Evolutionary conservation across 92 coral and sea anemone species (phyloP).

Genomic region (Parazoanthus swiftii): DNA sequence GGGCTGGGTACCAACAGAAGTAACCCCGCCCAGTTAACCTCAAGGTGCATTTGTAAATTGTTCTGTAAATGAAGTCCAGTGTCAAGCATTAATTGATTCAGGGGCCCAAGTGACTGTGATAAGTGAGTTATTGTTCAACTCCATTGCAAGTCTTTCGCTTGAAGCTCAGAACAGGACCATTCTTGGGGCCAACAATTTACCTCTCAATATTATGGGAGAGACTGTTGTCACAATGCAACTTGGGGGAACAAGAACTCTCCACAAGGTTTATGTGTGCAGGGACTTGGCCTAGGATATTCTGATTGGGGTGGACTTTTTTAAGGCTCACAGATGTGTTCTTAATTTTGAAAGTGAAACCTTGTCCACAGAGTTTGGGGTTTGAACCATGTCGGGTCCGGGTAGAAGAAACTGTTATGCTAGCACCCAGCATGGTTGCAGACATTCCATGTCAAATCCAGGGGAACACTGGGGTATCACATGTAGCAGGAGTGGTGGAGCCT

Average conservation of each 20-base stretch:
- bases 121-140: constrained; percentile 31
- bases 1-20: constrained; percentile 37
- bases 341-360: background rate
- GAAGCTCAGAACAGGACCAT: background rate
- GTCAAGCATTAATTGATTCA: constrained; percentile 44
- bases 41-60: constrained; percentile 26
- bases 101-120: constrained; percentile 40
- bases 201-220: background rate
- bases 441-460: constrained; percentile 17
- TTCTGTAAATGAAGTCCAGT: constrained; percentile 33
- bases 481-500: constrained; percentile 37
- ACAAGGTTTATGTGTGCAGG: constrained; percentile 20
- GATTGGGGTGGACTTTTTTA: constrained; percentile 21
- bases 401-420: constrained; percentile 36
- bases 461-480: background rate
- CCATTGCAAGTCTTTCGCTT: background rate
- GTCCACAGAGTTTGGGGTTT: background rate
- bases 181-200: background rate
- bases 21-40: constrained; percentile 29
- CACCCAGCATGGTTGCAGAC: constrained; percentile 23
- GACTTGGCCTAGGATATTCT: constrained; percentile 31
- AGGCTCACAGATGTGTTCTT: constrained; percentile 21
- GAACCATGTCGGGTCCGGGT: constrained; percentile 28
- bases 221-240: background rate
- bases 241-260: background rate